These are phyloP conservation scores for Brienomyrus brachyistius DNA, from an alignment of 2,113 vertebrate genomes.

Conservation along the genomic window DNA sequence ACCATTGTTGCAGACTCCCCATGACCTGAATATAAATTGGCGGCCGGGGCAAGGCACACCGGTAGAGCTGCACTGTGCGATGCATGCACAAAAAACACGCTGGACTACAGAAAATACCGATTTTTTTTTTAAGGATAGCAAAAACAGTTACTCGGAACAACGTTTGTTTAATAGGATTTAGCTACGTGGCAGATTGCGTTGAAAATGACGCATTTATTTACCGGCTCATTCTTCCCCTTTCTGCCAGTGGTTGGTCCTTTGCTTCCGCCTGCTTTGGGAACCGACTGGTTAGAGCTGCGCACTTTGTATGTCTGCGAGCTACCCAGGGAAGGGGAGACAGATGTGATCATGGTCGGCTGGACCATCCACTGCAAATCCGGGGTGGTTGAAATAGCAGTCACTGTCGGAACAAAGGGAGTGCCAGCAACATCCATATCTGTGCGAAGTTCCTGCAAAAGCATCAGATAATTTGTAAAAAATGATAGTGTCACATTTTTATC, in stretches of 20 bases:
- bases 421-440: conserved; percentile 62
- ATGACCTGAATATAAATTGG: conserved; percentile 70
- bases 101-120: conserved; percentile 21
- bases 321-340: conserved; percentile 74
- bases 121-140: neutral
- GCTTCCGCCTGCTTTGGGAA: conserved; percentile 64
- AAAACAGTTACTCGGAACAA: neutral
- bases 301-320: conserved; percentile 73
- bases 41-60: conserved; percentile 49
- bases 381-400: conserved; percentile 84
- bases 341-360: conserved; percentile 80
- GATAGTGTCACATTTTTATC: neutral
- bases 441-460: conserved; percentile 68
- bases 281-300: conserved; percentile 50
- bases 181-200: neutral
- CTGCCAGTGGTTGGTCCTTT: conserved; percentile 75
- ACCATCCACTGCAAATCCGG: conserved; percentile 91
- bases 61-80: conserved; percentile 37
- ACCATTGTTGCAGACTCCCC: conserved; percentile 65
- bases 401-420: conserved; percentile 76
- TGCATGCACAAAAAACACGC: conserved; percentile 35
- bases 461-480: neutral
- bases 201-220: conserved; percentile 44
- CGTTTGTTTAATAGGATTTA: neutral
- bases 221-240: conserved; percentile 87